Evolutionary conservation across 2,113 vertebrate species (phyloP).

Genomic region (Alaudala cheleensis): DNA sequence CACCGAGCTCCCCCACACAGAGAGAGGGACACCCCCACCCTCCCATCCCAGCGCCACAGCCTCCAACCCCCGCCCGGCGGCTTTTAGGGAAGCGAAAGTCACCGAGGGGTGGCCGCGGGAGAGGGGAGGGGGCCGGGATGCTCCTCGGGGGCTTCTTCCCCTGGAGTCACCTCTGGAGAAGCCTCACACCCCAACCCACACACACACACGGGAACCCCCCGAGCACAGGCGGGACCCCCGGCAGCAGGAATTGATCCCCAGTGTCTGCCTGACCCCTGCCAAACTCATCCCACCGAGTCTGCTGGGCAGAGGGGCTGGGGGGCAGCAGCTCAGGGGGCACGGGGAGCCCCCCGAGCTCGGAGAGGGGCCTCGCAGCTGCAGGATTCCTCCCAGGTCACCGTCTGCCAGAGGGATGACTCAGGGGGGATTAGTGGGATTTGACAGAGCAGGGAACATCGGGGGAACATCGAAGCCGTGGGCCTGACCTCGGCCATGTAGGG

Average conservation of each 20-base stretch:
- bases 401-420: constrained; percentile 48
- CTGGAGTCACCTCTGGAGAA: background rate
- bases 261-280: background rate
- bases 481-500: background rate
- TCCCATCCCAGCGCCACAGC: background rate
- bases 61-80: background rate
- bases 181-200: background rate
- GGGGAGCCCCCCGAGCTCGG: fast-evolving
- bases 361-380: background rate
- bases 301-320: background rate
- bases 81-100: fast-evolving
- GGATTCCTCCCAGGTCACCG: constrained; percentile 55
- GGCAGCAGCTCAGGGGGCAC: background rate
- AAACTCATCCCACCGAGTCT: fast-evolving
- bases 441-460: background rate
- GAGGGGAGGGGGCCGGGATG: background rate
- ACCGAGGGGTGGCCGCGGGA: fast-evolving
- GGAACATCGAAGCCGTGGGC: background rate
- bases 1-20: fast-evolving
- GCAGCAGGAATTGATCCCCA: background rate
- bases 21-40: background rate
- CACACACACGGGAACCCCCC: fast-evolving
- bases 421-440: constrained; percentile 63
- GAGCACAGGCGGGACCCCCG: background rate
- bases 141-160: background rate